Base-by-base conservation (phyloP, 2,888 invertebrate genomes). In the Sinelater perroti region DNA sequence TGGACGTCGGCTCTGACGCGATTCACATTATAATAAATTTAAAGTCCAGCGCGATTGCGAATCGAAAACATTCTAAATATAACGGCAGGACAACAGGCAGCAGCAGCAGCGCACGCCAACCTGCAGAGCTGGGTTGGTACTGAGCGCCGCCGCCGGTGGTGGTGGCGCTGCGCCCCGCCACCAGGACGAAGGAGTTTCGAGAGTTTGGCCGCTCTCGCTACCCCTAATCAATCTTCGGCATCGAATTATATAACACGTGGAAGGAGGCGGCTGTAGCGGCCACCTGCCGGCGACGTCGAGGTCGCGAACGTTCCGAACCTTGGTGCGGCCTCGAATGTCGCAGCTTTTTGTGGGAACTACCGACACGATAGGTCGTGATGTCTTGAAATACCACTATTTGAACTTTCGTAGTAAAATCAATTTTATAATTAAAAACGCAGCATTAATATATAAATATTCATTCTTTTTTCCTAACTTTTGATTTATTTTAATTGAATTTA, bases 141-240 rank as follows among this genome's bases (percentile, higher is more conserved):
- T 72, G 66, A 72, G 67, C 68, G 70, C 67, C 68, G 67, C 74
- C 72, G 64, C 42, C 58, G 59, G 52, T 58, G 65, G 58, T 63
- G 70, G 63, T 66, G 71, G 73, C 72, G 72, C 75, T 71, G 74
- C 74, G 65, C 67, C 70, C 72, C 73, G 75, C 74, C 66, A 75
- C 77, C 74, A 71, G 77, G 76, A 75, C 79, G 78, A 80, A 80
- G 80, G 80, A 81, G 79, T 80, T 76, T 78, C 81, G 80, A 80
- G 80, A 81, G 81, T 81, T 81, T 61, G 61, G 58, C 61, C 60
- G 60, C 51, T 56, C 47, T 54, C 46, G 46, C 54, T 35, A 54
- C 54, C 54, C 26, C 21, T 47, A 38, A 46, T 54, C 40, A 47
- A 54, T 46, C 54, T 54, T 40, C 20, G 31, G 30, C 28, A 38